Conservation (phyloP, 1,140 invertebrate species). For the Aphelinus atriplicis region DNA sequence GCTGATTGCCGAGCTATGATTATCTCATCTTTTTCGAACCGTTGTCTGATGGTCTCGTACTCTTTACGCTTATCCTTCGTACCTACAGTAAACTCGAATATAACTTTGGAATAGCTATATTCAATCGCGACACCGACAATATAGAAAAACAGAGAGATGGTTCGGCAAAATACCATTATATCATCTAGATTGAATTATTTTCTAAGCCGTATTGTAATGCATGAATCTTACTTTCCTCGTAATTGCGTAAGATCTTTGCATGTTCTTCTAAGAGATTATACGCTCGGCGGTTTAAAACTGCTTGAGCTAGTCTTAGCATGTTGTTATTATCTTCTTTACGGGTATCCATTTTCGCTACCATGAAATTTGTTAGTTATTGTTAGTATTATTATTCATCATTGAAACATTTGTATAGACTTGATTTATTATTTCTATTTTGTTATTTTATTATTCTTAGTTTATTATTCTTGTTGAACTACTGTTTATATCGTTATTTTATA, state of each 20-base stretch:
- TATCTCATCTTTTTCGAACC: slow-evolving; percentile 49
- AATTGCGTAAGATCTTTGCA: slow-evolving; percentile 45
- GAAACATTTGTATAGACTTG: not conserved
- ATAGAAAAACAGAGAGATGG: too few relatives aligned
- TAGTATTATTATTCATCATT: too few relatives aligned
- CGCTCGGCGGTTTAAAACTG: slow-evolving; percentile 45
- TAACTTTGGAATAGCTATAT: too few relatives aligned
- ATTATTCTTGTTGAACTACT: too few relatives aligned
- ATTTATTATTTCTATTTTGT: not conserved
- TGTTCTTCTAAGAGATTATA: slow-evolving; percentile 41
- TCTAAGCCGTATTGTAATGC: not conserved
- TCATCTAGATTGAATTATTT: too few relatives aligned
- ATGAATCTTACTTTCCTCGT: slow-evolving; percentile 48
- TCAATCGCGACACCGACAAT: too few relatives aligned
- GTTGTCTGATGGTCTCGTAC: slow-evolving; percentile 49
- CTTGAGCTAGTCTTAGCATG: slow-evolving; percentile 36
- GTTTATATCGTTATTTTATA: too few relatives aligned
- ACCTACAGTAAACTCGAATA: not conserved
- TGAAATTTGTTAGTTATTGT: too few relatives aligned
- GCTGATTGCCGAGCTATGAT: slow-evolving; percentile 49
- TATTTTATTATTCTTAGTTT: not conserved
- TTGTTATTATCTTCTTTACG: slow-evolving; percentile 44
- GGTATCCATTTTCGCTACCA: slow-evolving; percentile 17
- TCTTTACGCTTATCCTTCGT: slow-evolving; percentile 37
- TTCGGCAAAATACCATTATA: too few relatives aligned